phyloP scores from a whole-genome alignment of 2,797 vertebrate genomes.

The Hypotaenidia okinawae region DNA sequence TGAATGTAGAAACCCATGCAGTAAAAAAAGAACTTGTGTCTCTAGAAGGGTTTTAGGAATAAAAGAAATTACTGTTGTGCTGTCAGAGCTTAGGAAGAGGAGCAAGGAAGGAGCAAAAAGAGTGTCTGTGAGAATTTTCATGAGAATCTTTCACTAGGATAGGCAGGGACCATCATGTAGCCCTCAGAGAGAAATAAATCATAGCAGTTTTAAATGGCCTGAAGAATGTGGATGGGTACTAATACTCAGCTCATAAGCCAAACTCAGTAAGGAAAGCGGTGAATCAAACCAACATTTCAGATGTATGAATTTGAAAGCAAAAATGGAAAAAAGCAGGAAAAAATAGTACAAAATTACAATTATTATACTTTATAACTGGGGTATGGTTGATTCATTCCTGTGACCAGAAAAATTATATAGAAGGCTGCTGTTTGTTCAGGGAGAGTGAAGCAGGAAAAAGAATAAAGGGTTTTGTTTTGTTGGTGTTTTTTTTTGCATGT shows the following conservation, averaged over 20 bases:
- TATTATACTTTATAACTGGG: neutral
- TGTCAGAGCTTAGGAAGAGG: neutral
- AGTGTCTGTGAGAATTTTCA: neutral
- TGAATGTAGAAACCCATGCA: neutral
- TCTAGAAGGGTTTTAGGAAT: fast-evolving
- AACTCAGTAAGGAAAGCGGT: neutral
- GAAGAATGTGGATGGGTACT: neutral
- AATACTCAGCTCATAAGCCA: neutral
- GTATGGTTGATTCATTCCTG: neutral
- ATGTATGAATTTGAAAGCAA: neutral
- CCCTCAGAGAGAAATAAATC: neutral
- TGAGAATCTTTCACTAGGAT: neutral
- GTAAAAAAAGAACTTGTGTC: neutral
- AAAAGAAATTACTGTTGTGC: neutral
- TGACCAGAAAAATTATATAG: neutral
- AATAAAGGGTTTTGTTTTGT: fast-evolving
- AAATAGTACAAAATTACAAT: neutral
- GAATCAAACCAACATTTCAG: neutral
- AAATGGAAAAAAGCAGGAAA: neutral
- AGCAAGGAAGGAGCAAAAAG: neutral
- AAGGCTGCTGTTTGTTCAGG: neutral
- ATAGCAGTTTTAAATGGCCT: neutral
- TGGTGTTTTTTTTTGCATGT: neutral
- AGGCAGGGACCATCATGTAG: neutral
- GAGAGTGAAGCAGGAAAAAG: neutral